A percentile compares a stretch with the other conserved stretches of the same genome.
Evolutionary conservation across 2,888 invertebrate genomes (phyloP).

Genomic region (Eupithecia insigniata): DNA sequence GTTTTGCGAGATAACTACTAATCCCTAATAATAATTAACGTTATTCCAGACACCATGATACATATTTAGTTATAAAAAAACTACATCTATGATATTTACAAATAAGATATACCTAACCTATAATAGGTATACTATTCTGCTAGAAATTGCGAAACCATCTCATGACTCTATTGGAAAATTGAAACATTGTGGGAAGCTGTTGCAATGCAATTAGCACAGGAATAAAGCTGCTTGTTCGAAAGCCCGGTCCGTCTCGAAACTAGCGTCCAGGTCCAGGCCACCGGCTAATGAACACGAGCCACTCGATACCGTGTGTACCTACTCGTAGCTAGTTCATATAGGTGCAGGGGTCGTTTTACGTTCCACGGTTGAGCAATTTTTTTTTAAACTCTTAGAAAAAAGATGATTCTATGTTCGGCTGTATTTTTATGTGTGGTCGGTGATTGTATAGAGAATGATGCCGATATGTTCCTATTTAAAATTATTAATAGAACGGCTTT

Average conservation of each 20-base stretch:
- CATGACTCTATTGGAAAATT: neutral
- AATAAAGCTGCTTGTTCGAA: neutral
- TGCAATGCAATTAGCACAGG: neutral
- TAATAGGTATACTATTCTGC: too few species aligned
- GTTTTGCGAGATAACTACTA: too few species aligned
- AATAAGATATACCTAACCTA: too few species aligned
- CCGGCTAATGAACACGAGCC: slow-evolving; percentile 62
- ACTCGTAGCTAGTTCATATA: neutral
- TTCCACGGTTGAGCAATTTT: neutral
- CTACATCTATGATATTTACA: too few species aligned
- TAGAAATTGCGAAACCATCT: too few species aligned
- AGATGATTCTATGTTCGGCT: neutral
- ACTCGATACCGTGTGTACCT: slow-evolving; percentile 47
- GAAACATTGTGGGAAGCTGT: neutral
- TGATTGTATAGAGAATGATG: too few species aligned
- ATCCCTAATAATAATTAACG: too few species aligned
- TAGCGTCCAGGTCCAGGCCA: slow-evolving; percentile 41
- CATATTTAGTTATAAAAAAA: too few species aligned
- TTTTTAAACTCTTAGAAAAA: neutral
- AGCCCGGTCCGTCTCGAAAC: slow-evolving; percentile 33
- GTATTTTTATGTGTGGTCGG: too few species aligned
- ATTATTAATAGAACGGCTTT: too few species aligned
- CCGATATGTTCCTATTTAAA: too few species aligned
- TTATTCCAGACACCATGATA: too few species aligned
- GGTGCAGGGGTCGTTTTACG: neutral